phyloP scores from a whole-genome alignment of 92 coral and sea anemone genomes.

The Virgularia gustaviana region DNA sequence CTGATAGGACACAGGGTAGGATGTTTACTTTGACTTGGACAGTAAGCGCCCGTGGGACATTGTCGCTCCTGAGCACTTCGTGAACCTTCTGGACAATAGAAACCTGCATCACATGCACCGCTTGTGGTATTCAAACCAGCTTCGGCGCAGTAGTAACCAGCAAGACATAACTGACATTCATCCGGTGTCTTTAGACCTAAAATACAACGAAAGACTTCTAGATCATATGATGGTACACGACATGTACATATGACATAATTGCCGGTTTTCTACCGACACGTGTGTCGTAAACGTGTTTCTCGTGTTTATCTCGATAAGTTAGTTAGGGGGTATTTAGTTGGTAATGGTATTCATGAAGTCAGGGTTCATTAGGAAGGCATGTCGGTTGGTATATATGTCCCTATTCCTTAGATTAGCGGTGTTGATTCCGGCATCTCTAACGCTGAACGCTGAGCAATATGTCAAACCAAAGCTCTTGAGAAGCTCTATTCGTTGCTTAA shows the following conservation, averaged over 20 bases:
- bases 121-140: conserved; percentile 65
- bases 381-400: too few relatives aligned
- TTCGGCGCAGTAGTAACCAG: conserved; percentile 80
- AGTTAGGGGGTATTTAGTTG: too few relatives aligned
- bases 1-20: conserved; percentile 78
- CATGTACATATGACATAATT: neutral
- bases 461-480: too few relatives aligned
- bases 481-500: too few relatives aligned
- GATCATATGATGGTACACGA: neutral
- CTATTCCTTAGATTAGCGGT: too few relatives aligned
- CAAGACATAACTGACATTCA: conserved; percentile 91
- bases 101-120: conserved; percentile 83
- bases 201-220: neutral
- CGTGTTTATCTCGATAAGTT: too few relatives aligned
- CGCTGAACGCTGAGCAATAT: too few relatives aligned
- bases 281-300: too few relatives aligned
- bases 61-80: conserved; percentile 60
- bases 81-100: conserved; percentile 81
- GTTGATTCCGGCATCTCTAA: too few relatives aligned
- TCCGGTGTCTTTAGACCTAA: conserved; percentile 74
- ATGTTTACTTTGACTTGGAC: conserved; percentile 60
- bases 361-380: too few relatives aligned
- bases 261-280: too few relatives aligned
- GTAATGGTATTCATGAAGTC: too few relatives aligned
- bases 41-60: conserved; percentile 78